These are phyloP conservation scores for Bos javanicus DNA, from an alignment of 2,113 vertebrate genomes.

Conservation along the genomic window DNA sequence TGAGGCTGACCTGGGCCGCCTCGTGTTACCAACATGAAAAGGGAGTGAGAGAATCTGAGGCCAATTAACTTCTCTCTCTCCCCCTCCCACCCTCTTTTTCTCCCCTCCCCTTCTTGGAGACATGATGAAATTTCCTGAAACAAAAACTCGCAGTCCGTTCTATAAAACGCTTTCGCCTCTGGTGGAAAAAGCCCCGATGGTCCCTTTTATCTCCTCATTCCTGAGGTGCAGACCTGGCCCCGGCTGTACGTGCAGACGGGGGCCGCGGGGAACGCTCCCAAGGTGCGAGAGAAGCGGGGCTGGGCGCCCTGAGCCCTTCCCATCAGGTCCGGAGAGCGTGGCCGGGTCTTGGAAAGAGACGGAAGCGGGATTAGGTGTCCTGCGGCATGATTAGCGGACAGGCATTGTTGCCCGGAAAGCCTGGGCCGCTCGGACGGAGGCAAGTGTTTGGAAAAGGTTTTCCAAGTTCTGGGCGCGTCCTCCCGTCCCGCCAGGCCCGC, in stretches of 20 bases:
- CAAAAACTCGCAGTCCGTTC: slow-evolving; percentile 82
- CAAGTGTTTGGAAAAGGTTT: not conserved
- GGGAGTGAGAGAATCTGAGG: slow-evolving; percentile 80
- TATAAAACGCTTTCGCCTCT: slow-evolving; percentile 82
- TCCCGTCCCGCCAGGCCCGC: not conserved
- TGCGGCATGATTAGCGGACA: not conserved
- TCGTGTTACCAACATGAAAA: slow-evolving; percentile 81
- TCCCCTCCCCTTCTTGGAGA: slow-evolving; percentile 79
- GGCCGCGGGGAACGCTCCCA: slow-evolving; percentile 87
- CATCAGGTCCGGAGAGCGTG: slow-evolving; percentile 57
- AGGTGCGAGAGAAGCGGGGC: slow-evolving; percentile 78
- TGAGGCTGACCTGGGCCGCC: slow-evolving; percentile 81
- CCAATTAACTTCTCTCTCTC: slow-evolving; percentile 76
- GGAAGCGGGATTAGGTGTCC: slow-evolving; percentile 65
- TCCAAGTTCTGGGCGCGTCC: not conserved
- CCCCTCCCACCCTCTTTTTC: not conserved
- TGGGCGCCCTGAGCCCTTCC: slow-evolving; percentile 74
- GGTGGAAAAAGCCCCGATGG: slow-evolving; percentile 86
- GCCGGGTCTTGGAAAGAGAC: slow-evolving; percentile 67
- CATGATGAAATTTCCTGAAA: slow-evolving; percentile 90
- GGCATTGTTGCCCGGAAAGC: slow-evolving; percentile 8
- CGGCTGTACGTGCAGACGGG: slow-evolving; percentile 83
- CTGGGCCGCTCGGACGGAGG: not conserved
- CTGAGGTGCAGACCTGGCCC: slow-evolving; percentile 86
- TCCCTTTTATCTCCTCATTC: slow-evolving; percentile 84